Evolutionary conservation across 92 coral and sea anemone species (phyloP).

Genomic region (Micromussa lordhowensis): DNA sequence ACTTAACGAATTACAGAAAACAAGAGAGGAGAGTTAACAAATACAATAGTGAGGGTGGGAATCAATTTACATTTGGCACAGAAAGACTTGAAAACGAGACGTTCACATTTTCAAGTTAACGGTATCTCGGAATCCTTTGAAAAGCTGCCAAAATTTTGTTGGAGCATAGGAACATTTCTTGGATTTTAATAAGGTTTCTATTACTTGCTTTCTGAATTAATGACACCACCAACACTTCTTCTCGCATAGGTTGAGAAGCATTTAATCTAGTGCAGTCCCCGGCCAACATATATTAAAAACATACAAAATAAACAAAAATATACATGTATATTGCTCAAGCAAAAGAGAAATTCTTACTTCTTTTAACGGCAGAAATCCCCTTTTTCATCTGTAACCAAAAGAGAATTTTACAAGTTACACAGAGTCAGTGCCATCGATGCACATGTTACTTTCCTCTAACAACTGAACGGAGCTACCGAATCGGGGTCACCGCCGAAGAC

Average conservation of each 20-base stretch:
- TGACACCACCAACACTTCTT: too few species aligned
- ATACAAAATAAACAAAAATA: neutral
- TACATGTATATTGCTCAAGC: neutral
- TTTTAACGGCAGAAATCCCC: constrained; percentile 21
- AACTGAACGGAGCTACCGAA: neutral
- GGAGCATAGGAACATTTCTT: too few species aligned
- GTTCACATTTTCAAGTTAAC: neutral
- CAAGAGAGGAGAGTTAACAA: neutral
- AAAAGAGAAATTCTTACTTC: neutral
- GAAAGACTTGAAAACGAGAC: neutral
- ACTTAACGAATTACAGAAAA: neutral
- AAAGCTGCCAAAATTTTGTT: neutral
- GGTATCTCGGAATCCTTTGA: neutral
- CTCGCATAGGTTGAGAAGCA: too few species aligned
- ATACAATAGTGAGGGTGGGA: neutral
- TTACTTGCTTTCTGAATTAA: too few species aligned
- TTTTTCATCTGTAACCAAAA: constrained; percentile 27
- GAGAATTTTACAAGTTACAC: neutral
- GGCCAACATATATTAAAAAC: too few species aligned
- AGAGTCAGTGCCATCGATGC: neutral
- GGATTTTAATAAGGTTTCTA: too few species aligned
- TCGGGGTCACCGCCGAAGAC: neutral
- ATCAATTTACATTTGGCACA: neutral
- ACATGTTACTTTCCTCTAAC: neutral
- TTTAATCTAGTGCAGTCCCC: too few species aligned